A percentile compares a stretch with the other conserved stretches of the same genome.
Conservation (phyloP, 2,888 invertebrate species). For the Tachina fera region DNA sequence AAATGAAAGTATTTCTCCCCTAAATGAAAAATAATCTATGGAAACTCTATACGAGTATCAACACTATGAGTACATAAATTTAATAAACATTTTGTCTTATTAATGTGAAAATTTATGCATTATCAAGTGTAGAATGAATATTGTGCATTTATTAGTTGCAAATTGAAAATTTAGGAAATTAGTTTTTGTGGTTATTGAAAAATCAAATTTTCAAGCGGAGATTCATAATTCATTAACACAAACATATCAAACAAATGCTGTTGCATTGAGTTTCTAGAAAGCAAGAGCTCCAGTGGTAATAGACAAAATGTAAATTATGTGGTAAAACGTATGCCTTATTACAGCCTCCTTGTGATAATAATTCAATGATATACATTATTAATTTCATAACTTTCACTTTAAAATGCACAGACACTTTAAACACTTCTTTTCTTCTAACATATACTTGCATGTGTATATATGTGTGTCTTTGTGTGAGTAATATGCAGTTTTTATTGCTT, state of each 20-base stretch:
- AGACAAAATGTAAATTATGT: conserved; percentile 6
- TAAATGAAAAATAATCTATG: neutral
- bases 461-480: too few species aligned
- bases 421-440: too few species aligned
- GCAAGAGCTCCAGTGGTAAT: neutral
- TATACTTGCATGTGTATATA: too few species aligned
- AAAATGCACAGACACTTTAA: too few species aligned
- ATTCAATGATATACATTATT: too few species aligned
- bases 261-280: neutral
- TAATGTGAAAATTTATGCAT: conserved; percentile 31
- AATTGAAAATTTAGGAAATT: conserved; percentile 68
- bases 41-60: conserved; percentile 16
- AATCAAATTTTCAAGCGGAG: conserved; percentile 54
- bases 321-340: too few species aligned
- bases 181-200: conserved; percentile 65
- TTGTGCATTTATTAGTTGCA: conserved; percentile 46
- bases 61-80: neutral
- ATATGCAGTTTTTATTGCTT: too few species aligned
- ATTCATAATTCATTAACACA: conserved; percentile 44
- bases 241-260: neutral
- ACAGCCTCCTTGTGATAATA: too few species aligned
- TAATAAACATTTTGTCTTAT: conserved; percentile 42
- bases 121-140: conserved; percentile 1
- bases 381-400: too few species aligned
- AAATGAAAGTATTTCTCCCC: neutral